Base-by-base conservation (phyloP, 2,113 vertebrate species). In the Centropus bengalensis region DNA sequence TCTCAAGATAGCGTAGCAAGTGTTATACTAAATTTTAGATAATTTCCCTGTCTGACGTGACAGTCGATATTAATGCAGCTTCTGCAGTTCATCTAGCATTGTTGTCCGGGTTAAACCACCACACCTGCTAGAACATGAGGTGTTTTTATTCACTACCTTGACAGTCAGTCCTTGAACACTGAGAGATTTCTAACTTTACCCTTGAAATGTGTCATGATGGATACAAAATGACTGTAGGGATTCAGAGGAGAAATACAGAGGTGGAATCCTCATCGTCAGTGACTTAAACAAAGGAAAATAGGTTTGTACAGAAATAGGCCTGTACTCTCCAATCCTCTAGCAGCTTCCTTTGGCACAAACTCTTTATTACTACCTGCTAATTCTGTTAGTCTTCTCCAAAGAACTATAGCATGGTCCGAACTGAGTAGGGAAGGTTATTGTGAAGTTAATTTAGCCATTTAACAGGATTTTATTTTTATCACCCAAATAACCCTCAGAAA, bases 91-190 rank as follows among this genome's bases (percentile, higher is more conserved):
- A 0, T 14, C 42, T 68, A 68, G 24, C 56, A 77, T 86, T 84
- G 71, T 36, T 49, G 47, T 49, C 47, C 47, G 22, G 47, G 47
- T 49, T 49, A 49, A 49, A 23, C 47, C 47, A 49, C 20, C 21
- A 45, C 45, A 45, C 54, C 69, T 74, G 85, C 51, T 81, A 74
- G 81, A 75, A 86, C n/a, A 64, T 59, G n/a, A 91, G 22, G 8
- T 70, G 11, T 54, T 96, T 93, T 92, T 95, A 88, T 88, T 96
- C 79, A 77, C 56, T 83, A 26, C 6, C 16, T 15, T 90, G 79
- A 93, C 94, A 96, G 16, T 94, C 82, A 93, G 95, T 56, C 88
- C 89, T 96, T 96, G 93, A 94, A 70, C 36, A 24, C 44, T 32
- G 44, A 88, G 27, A 94, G 88, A 93, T 96, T 96, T 96, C 91